phyloP scores from a whole-genome alignment of 1,140 invertebrate species.

The Dryas iulia region DNA sequence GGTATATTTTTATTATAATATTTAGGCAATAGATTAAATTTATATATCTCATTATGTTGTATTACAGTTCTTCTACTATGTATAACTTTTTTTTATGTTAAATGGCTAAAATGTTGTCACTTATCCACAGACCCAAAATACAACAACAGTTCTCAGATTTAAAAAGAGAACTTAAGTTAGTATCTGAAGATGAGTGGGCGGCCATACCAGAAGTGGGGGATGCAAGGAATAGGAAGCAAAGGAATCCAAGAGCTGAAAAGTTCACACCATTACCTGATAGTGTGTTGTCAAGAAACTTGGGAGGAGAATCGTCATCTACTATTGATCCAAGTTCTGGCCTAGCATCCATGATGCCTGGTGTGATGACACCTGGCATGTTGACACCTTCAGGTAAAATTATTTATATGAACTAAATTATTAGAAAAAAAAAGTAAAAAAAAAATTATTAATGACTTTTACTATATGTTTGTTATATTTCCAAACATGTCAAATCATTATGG shows the following conservation, averaged over 20 bases:
- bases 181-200: conserved; percentile 97
- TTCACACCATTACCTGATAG: conserved; percentile 99
- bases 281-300: conserved; percentile 94
- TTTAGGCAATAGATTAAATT: not conserved
- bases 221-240: conserved; percentile 97
- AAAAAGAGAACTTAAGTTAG: conserved; percentile 93
- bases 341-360: conserved; percentile 91
- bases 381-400: conserved; percentile 81
- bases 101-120: not conserved
- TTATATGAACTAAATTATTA: conserved; percentile 5
- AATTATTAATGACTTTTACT: no score
- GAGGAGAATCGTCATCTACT: conserved; percentile 89
- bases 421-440: no score
- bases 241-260: conserved; percentile 96
- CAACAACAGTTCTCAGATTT: conserved; percentile 99
- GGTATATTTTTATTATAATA: conserved; percentile 65
- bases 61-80: not conserved
- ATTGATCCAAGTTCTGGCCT: conserved; percentile 93
- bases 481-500: no score
- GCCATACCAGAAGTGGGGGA: conserved; percentile 99
- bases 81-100: not conserved
- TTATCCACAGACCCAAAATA: conserved; percentile 91
- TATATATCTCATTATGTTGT: not conserved
- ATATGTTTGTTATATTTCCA: no score
- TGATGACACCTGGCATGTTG: conserved; percentile 88